phyloP scores from a whole-genome alignment of 2,113 vertebrate genomes.

The Xyrauchen texanus region DNA sequence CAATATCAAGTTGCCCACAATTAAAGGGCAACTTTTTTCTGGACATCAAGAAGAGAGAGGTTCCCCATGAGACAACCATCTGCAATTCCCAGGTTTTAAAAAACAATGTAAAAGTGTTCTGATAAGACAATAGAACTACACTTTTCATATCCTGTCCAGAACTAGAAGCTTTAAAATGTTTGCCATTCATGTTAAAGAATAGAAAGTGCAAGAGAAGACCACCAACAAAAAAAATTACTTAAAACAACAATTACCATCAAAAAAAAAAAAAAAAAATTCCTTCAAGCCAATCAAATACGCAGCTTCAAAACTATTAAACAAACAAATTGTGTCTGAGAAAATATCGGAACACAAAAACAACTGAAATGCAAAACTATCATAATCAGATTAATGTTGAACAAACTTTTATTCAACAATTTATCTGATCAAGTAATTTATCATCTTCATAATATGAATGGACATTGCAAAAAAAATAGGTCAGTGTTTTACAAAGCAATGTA shows the following conservation, averaged over 20 bases:
- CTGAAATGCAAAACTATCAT: conserved; percentile 58
- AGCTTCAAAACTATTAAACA: conserved; percentile 38
- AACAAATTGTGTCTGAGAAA: conserved; percentile 9
- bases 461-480: conserved; percentile 27
- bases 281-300: conserved; percentile 55
- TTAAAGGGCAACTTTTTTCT: conserved; percentile 65
- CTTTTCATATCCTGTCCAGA: conserved; percentile 67
- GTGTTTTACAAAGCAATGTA: conserved; percentile 46
- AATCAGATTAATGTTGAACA: conserved; percentile 51
- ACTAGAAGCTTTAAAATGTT: conserved; percentile 69
- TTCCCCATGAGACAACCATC: conserved; percentile 61
- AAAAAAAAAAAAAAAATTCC: conserved; percentile 52
- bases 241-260: conserved; percentile 57
- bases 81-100: conserved; percentile 73
- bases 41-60: conserved; percentile 64
- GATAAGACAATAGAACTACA: conserved; percentile 60
- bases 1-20: conserved; percentile 62
- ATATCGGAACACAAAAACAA: conserved; percentile 39
- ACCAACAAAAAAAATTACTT: conserved; percentile 69
- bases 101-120: conserved; percentile 62
- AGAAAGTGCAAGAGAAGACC: conserved; percentile 62
- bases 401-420: conserved; percentile 46
- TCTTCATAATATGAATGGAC: conserved; percentile 32
- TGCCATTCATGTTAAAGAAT: conserved; percentile 63
- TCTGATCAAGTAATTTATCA: conserved; percentile 37